These are phyloP conservation scores for Chrysopilus asiliformis DNA, from an alignment of 2,888 invertebrate genomes.

Conservation along the genomic window DNA sequence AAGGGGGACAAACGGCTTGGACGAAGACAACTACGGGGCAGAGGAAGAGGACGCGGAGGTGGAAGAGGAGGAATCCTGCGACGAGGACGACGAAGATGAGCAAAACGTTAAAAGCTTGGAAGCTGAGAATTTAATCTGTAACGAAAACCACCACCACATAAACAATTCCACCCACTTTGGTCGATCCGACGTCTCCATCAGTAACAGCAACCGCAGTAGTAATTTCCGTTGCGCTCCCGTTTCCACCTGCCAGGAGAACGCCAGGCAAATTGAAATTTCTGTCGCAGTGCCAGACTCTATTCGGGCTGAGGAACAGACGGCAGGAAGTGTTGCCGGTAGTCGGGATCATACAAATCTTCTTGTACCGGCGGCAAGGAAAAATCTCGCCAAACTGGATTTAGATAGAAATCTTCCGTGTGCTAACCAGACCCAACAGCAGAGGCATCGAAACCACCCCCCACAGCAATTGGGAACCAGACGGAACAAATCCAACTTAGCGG, in stretches of 20 bases:
- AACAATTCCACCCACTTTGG: too few species aligned
- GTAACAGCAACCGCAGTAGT: not conserved
- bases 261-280: slow-evolving; percentile 1
- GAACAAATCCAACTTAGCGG: too few species aligned
- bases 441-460: too few species aligned
- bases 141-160: slow-evolving; percentile 2
- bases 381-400: slow-evolving; percentile 17
- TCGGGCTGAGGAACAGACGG: too few species aligned
- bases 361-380: slow-evolving; percentile 11
- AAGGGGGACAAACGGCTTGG: too few species aligned
- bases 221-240: too few species aligned
- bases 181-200: too few species aligned
- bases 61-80: not conserved
- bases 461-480: too few species aligned
- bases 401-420: slow-evolving; percentile 9
- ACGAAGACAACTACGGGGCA: slow-evolving; percentile 6
- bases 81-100: not conserved
- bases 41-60: slow-evolving; percentile 4
- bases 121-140: slow-evolving; percentile 7
- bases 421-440: too few species aligned
- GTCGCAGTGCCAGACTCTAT: too few species aligned
- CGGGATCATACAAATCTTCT: too few species aligned
- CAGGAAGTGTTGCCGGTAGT: too few species aligned
- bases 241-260: not conserved
- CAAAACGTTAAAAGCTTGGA: slow-evolving; percentile 1